These are phyloP conservation scores for Speoplatyrhinus poulsoni DNA, from an alignment of 2,113 vertebrate genomes.

Conservation along the genomic window DNA sequence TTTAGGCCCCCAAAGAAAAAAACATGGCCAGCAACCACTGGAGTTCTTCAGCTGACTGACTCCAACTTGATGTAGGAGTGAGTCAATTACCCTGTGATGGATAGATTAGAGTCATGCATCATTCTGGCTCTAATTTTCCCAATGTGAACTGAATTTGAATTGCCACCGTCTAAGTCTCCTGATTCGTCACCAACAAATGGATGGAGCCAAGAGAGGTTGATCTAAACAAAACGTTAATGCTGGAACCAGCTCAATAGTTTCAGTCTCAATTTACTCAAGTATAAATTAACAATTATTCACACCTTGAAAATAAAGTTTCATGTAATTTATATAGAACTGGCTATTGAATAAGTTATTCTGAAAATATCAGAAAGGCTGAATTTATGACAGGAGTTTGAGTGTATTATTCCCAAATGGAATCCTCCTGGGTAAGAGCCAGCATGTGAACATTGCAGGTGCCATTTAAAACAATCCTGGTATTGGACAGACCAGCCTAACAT, in stretches of 20 bases:
- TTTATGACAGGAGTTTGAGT: too few relatives aligned
- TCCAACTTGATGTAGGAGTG: slow-evolving; percentile 46
- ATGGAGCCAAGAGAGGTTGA: slow-evolving; percentile 27
- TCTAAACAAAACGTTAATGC: slow-evolving; percentile 32
- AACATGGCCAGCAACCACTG: slow-evolving; percentile 28
- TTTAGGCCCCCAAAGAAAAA: not conserved
- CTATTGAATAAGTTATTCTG: not conserved
- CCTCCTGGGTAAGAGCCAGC: not conserved
- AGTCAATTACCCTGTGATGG: slow-evolving; percentile 64
- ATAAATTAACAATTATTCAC: slow-evolving; percentile 17
- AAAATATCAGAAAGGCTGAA: too few relatives aligned
- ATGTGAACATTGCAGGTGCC: not conserved
- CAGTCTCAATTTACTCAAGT: slow-evolving; percentile 27
- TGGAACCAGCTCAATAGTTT: slow-evolving; percentile 41
- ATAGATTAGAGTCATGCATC: slow-evolving; percentile 62
- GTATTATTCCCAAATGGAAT: not conserved
- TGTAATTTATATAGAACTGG: not conserved
- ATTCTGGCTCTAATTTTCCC: slow-evolving; percentile 50
- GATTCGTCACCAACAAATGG: slow-evolving; percentile 41
- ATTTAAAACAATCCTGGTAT: not conserved
- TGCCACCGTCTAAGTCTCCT: slow-evolving; percentile 20
- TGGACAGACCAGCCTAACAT: slow-evolving; percentile 1
- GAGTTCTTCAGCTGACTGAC: slow-evolving; percentile 64
- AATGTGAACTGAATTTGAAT: slow-evolving; percentile 62
- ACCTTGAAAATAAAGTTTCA: not conserved